Evolutionary conservation across 1,140 invertebrate species (phyloP), one percentile per base, ranked within the genome.

Genomic region (Drosophila sp.): DNA sequence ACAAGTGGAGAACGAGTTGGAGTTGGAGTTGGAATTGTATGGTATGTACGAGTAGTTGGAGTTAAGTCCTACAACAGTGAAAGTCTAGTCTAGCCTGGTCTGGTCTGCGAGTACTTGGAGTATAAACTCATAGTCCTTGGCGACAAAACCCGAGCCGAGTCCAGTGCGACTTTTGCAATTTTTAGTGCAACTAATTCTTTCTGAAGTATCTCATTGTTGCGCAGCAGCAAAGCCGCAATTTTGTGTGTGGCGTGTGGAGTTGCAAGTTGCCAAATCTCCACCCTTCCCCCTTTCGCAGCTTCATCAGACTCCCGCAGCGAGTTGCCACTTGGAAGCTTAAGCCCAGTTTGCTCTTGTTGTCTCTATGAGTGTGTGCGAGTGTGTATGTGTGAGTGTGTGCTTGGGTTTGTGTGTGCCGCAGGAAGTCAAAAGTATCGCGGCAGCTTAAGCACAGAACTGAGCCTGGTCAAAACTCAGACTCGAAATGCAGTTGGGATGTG

Each of bases 101-200:
- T 21, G 36, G 56, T 34, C 53, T 29, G 16, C 32, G 13, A 27
- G 25, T 43, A 25, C n/a, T 57, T 34, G 59, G 51, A 45, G 27
- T 50, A 50, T 32, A 29, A 4, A 4, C n/a, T 38, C 13, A 11
- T 64, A 38, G 61, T 21, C 40, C 13, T 34, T 38, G 14, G 29
- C 21, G 32, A 46, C 25, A 27, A 21, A 53, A 40, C 18, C 18
- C 16, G 8, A 16, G 7, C 32, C 64, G 13, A 46, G 64, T 83
- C 62, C 77, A 65, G 65, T 71, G 72, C 54, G 79, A 87, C 83
- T 87, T 89, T 77, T 65, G 83, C 79, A 77, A 89, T 89, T 89
- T 89, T 89, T 89, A 89, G 83, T 89, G 83, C 83, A 89, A 89
- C 83, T 89, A 89, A 89, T 89, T 89, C 83, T 83, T 89, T 83